Percentiles rank a stretch among this genome's conserved stretches.
Conservation (phyloP, 2,113 vertebrate genomes). For the Penelope pileata region DNA sequence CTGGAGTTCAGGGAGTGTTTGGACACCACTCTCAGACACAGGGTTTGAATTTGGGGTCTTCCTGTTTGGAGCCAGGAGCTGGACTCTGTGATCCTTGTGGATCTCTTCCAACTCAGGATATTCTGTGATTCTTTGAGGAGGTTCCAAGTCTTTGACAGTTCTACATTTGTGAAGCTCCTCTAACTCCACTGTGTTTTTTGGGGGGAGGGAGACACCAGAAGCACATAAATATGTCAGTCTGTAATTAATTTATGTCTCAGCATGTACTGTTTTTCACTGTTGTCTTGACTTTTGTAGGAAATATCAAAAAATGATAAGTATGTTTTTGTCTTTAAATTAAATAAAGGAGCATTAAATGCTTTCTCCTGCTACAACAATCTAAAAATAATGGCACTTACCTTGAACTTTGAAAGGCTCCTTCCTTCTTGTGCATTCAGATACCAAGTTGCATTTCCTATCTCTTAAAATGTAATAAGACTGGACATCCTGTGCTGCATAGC, state of each 20-base stretch:
- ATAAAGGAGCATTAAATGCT: background rate
- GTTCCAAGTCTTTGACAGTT: background rate
- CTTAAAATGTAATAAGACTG: background rate
- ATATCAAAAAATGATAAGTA: background rate
- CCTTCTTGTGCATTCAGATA: background rate
- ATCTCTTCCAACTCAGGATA: too few species aligned
- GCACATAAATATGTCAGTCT: background rate
- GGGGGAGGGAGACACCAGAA: background rate
- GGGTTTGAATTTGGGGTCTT: too few species aligned
- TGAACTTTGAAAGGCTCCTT: constrained; percentile 11
- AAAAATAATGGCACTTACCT: background rate
- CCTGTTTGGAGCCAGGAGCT: too few species aligned
- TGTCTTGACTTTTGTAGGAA: background rate
- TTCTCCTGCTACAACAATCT: background rate
- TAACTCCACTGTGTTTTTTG: background rate
- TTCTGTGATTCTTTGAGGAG: background rate
- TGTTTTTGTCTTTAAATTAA: background rate
- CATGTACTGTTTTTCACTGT: background rate
- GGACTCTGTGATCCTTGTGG: too few species aligned
- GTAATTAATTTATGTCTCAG: background rate
- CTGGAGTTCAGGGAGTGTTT: too few species aligned
- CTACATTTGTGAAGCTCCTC: background rate
- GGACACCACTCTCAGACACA: too few species aligned
- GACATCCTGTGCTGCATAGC: constrained; percentile 23
- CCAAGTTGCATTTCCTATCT: constrained; percentile 13